phyloP scores from a whole-genome alignment of 2,888 invertebrate species.

The Scaptomyza polygonia region DNA sequence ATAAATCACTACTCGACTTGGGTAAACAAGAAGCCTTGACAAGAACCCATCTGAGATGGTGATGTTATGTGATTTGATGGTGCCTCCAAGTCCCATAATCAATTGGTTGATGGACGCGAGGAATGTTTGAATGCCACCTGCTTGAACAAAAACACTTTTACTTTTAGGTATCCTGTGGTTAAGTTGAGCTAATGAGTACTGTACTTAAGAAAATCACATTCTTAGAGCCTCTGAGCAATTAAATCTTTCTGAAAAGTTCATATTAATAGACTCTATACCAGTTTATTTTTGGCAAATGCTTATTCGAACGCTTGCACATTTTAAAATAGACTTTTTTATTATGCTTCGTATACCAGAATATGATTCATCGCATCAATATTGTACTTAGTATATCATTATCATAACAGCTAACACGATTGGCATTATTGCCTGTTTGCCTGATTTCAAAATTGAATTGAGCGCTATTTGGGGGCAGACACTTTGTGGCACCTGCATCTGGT shows the following conservation, averaged over 20 bases:
- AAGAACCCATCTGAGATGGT: constrained; percentile 10
- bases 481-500: constrained; percentile 14
- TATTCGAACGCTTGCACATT: background rate
- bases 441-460: constrained; percentile 48
- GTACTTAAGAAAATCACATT: background rate
- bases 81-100: constrained; percentile 19
- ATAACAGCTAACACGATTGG: constrained; percentile 3
- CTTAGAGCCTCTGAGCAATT: background rate
- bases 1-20: constrained; percentile 56
- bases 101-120: constrained; percentile 11
- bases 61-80: constrained; percentile 2
- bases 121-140: constrained; percentile 41
- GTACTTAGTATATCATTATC: too few species aligned
- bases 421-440: constrained; percentile 6
- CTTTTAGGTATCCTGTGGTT: constrained; percentile 29
- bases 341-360: too few species aligned
- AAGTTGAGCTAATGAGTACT: background rate
- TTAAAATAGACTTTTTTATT: background rate
- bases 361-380: too few species aligned
- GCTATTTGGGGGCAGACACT: constrained; percentile 26
- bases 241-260: background rate
- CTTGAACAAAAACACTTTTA: constrained; percentile 35
- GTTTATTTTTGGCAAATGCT: constrained; percentile 14
- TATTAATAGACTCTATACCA: background rate
- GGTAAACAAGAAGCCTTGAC: constrained; percentile 42